phyloP scores from a whole-genome alignment of 2,797 vertebrate genomes.

The Lepilemur septentrionalis region DNA sequence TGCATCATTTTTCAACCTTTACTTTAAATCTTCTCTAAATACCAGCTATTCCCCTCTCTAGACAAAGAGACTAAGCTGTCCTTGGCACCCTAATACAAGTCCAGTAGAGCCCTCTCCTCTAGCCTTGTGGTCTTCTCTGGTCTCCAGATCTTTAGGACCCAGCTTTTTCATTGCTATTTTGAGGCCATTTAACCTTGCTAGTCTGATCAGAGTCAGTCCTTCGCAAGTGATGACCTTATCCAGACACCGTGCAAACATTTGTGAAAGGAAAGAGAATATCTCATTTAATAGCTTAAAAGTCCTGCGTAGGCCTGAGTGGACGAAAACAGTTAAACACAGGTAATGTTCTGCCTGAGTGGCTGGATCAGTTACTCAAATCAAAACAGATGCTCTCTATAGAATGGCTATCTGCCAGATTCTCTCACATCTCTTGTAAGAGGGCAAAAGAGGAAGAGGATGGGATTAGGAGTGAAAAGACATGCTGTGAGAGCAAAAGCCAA shows the following conservation, averaged over 20 bases:
- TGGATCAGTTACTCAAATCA: not conserved
- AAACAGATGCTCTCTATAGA: not conserved
- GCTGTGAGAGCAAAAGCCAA: not conserved
- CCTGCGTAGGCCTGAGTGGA: not conserved
- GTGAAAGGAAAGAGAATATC: not conserved
- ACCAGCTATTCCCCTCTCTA: not conserved
- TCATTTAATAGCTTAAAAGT: not conserved
- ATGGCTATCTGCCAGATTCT: not conserved
- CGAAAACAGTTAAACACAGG: not conserved
- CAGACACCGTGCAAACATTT: not conserved
- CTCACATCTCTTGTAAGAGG: not conserved
- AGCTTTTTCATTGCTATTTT: not conserved
- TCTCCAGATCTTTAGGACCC: not conserved
- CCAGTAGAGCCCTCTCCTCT: not conserved
- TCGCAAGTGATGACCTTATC: not conserved
- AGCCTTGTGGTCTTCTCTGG: not conserved
- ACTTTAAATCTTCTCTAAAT: not conserved
- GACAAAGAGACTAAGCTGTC: not conserved
- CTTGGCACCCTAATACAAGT: not conserved
- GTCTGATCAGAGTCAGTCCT: not conserved
- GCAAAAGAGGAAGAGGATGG: not conserved
- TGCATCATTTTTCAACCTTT: not conserved
- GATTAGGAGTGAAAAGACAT: not conserved
- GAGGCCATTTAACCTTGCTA: not conserved
- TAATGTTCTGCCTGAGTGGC: not conserved